phyloP scores from a whole-genome alignment of 1,140 invertebrate genomes.

The Hyles euphorbiae region DNA sequence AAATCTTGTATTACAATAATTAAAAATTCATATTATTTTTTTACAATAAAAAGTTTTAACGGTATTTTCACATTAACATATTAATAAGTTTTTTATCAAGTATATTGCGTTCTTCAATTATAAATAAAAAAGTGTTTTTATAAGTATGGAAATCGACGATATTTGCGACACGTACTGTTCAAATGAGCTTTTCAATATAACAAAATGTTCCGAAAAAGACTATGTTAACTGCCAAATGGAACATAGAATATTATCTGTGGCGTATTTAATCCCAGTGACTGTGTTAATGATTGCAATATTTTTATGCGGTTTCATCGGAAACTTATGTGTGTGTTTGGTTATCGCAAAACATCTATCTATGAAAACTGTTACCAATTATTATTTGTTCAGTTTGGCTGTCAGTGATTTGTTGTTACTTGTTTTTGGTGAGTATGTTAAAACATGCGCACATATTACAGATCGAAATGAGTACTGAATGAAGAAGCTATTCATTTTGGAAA shows the following conservation, averaged over 20 bases:
- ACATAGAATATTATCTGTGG: not conserved
- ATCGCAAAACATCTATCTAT: conserved; percentile 1
- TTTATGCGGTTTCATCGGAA: conserved; percentile 1
- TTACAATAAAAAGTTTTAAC: too few species aligned
- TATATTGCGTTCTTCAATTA: too few species aligned
- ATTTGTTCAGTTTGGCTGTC: conserved; percentile 7
- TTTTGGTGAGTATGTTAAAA: conserved; percentile 5
- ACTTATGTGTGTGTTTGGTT: conserved; percentile 1
- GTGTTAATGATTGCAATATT: not conserved
- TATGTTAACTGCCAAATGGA: conserved; percentile 8
- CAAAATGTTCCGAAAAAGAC: not conserved
- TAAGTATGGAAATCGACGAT: not conserved
- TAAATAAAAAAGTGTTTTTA: too few species aligned
- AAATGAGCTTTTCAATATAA: conserved; percentile 5
- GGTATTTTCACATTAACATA: too few species aligned
- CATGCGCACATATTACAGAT: not conserved
- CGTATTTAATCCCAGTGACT: conserved; percentile 2
- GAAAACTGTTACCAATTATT: conserved; percentile 8
- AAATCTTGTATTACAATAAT: too few species aligned
- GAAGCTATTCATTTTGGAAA: too few species aligned
- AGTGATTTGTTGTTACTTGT: conserved; percentile 5
- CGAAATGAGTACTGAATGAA: too few species aligned
- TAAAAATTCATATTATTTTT: too few species aligned
- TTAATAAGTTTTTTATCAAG: too few species aligned
- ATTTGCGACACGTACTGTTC: conserved; percentile 4